phyloP scores from a whole-genome alignment of 2,113 vertebrate species.

The Petrocephalus zakoni region DNA sequence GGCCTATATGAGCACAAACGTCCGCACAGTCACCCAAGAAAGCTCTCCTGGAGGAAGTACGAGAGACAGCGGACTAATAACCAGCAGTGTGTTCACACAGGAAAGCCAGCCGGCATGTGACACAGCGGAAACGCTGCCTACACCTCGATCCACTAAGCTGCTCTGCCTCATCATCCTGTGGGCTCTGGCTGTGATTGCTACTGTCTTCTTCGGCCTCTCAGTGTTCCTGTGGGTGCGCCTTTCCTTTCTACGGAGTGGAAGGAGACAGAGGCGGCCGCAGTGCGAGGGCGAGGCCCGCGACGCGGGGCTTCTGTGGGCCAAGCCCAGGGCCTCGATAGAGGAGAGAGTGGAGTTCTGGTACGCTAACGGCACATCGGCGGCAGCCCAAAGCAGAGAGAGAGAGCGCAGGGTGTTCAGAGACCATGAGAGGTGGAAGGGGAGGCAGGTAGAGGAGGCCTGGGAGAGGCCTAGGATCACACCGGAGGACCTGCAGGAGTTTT shows the following conservation, averaged over 20 bases:
- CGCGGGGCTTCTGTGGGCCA: constrained; percentile 31
- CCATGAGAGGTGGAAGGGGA: background rate
- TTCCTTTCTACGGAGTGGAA: constrained; percentile 18
- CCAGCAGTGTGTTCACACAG: background rate
- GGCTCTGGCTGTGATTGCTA: constrained; percentile 32
- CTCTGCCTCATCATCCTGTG: constrained; percentile 40
- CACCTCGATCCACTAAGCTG: constrained; percentile 6
- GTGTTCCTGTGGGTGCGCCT: constrained; percentile 43
- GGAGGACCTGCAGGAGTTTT: constrained; percentile 39
- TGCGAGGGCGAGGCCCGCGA: background rate
- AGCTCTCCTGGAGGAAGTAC: background rate
- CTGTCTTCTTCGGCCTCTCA: constrained; percentile 40
- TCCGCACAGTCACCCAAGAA: background rate
- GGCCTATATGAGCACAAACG: background rate
- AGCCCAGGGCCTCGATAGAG: constrained; percentile 22
- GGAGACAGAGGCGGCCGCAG: background rate
- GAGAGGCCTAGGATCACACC: constrained; percentile 37
- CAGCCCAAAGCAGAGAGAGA: constrained; percentile 1
- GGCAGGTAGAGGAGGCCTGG: constrained; percentile 16
- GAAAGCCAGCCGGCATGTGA: background rate
- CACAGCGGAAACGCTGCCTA: background rate
- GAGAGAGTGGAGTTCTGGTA: constrained; percentile 49
- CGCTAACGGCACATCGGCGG: constrained; percentile 24
- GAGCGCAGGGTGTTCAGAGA: background rate
- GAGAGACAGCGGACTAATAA: background rate